Conservation (phyloP, 1,140 invertebrate genomes). For the Megathymus violae region DNA sequence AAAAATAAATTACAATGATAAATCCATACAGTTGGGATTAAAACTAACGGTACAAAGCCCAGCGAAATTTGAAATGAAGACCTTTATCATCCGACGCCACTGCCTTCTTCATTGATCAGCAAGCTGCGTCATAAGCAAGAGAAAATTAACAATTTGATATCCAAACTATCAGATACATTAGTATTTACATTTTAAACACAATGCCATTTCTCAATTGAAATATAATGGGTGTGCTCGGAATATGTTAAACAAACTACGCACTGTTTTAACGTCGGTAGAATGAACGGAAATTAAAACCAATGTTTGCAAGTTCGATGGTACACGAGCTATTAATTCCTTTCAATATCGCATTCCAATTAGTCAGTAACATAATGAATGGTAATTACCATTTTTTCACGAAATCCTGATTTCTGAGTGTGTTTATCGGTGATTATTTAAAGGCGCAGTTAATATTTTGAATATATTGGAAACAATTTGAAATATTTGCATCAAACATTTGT, state of each 20-base stretch:
- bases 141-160: too few relatives aligned
- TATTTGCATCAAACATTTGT: too few relatives aligned
- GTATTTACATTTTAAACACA: slow-evolving; percentile 34
- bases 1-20: too few relatives aligned
- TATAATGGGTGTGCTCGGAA: slow-evolving; percentile 50
- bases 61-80: too few relatives aligned
- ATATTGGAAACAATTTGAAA: too few relatives aligned
- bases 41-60: too few relatives aligned
- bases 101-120: too few relatives aligned
- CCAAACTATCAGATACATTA: slow-evolving; percentile 29
- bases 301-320: slow-evolving; percentile 48
- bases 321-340: slow-evolving; percentile 48
- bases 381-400: slow-evolving; percentile 15
- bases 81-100: too few relatives aligned
- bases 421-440: slow-evolving; percentile 17
- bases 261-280: slow-evolving; percentile 35
- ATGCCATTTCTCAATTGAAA: slow-evolving; percentile 46
- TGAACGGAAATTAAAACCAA: slow-evolving; percentile 54
- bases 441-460: too few relatives aligned
- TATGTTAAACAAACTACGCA: slow-evolving; percentile 33
- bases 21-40: too few relatives aligned
- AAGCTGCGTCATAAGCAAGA: too few relatives aligned
- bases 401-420: background rate
- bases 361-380: slow-evolving; percentile 40
- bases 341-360: slow-evolving; percentile 42